These are phyloP conservation scores for Habrosyne pyritoides DNA, from an alignment of 2,888 invertebrate genomes.

Conservation along the genomic window DNA sequence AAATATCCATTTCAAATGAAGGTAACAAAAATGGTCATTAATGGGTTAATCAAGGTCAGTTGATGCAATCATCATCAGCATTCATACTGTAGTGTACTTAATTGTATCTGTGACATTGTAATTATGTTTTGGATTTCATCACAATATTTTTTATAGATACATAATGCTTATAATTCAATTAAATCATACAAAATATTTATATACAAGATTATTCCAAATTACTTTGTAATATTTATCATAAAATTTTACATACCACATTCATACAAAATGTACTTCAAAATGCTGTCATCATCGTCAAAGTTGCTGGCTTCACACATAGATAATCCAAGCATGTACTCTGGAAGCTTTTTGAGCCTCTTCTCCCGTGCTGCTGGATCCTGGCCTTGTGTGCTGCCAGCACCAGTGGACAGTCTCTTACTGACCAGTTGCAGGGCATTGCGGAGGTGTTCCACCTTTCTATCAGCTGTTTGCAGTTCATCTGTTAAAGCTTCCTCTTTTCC, in stretches of 20 bases:
- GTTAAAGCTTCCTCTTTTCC: conserved; percentile 93
- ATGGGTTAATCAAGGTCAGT: not conserved
- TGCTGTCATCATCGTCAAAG: conserved; percentile 85
- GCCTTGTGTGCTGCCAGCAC: conserved; percentile 76
- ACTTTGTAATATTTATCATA: conserved; percentile 8
- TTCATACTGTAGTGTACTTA: no score
- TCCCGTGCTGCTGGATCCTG: conserved; percentile 87
- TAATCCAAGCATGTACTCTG: conserved; percentile 91
- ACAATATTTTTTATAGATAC: not conserved
- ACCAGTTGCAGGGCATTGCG: conserved; percentile 87
- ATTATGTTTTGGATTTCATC: not conserved
- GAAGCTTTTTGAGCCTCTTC: conserved; percentile 92
- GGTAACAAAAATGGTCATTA: not conserved
- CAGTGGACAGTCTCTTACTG: conserved; percentile 84
- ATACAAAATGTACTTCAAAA: conserved; percentile 83
- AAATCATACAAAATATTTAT: conserved; percentile 9
- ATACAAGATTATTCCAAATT: not conserved
- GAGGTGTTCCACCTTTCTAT: conserved; percentile 91
- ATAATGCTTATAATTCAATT: conserved; percentile 8
- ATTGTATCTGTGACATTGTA: not conserved
- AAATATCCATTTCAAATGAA: not conserved
- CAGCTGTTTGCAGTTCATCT: conserved; percentile 92
- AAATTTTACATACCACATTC: conserved; percentile 75
- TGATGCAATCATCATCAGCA: not conserved
- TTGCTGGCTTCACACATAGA: conserved; percentile 88